Evolutionary conservation across 1,140 invertebrate genomes (phyloP).

Genomic region (Agrypnia vestita): DNA sequence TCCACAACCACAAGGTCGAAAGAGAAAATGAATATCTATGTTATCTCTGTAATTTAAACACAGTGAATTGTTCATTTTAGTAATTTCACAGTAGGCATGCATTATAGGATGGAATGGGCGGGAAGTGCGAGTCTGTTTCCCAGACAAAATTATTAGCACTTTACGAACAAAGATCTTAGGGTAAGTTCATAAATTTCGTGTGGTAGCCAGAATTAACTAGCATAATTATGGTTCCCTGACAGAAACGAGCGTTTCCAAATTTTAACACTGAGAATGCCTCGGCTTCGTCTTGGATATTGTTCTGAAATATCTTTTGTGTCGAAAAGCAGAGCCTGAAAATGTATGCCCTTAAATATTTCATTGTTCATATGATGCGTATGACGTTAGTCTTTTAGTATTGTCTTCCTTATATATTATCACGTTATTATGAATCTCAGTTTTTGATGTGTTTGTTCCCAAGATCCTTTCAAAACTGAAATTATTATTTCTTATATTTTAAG

Average conservation of each 20-base stretch:
- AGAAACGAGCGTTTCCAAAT: constrained; percentile 16
- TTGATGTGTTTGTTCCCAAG: too few relatives aligned
- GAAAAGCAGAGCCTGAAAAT: background rate
- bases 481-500: too few relatives aligned
- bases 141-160: constrained; percentile 20
- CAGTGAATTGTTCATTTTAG: too few relatives aligned
- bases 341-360: constrained; percentile 9
- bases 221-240: constrained; percentile 18
- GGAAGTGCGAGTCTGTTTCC: background rate
- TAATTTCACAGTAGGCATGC: too few relatives aligned
- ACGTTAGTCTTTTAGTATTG: background rate
- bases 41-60: too few relatives aligned
- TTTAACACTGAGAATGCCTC: constrained; percentile 1
- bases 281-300: constrained; percentile 10
- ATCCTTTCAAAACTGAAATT: too few relatives aligned
- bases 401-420: background rate
- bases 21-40: too few relatives aligned
- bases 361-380: background rate
- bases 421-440: background rate
- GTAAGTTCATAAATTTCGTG: constrained; percentile 6
- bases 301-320: background rate
- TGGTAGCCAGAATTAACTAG: constrained; percentile 12
- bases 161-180: constrained; percentile 1
- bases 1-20: too few relatives aligned
- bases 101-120: too few relatives aligned